Percentiles rank a stretch among this genome's conserved stretches.
Evolutionary conservation across 2,113 vertebrate genomes (phyloP).

Genomic region (Ceyx melanurus): DNA sequence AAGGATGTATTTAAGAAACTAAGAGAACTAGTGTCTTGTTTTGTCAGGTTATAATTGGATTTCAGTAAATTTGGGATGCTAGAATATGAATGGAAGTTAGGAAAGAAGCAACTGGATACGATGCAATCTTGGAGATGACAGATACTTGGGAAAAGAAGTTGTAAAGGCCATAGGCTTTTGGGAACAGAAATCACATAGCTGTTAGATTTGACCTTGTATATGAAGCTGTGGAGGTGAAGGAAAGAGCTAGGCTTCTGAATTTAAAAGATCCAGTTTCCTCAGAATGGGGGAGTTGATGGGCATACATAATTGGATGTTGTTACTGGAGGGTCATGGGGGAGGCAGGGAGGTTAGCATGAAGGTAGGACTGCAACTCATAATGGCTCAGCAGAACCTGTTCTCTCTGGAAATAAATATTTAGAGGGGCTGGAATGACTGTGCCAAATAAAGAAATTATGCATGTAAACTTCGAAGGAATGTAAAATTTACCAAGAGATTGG

Average conservation of each 20-base stretch:
- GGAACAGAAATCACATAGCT: background rate
- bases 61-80: background rate
- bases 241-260: slow-evolving; percentile 16
- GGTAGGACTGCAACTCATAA: background rate
- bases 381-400: background rate
- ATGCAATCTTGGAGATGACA: background rate
- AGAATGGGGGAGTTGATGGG: slow-evolving; percentile 19
- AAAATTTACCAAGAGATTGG: background rate
- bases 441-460: background rate
- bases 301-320: slow-evolving; percentile 52
- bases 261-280: slow-evolving; percentile 29
- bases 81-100: background rate
- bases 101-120: background rate
- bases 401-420: slow-evolving; percentile 41
- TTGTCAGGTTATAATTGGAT: background rate
- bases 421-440: background rate
- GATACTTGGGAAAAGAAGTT: background rate
- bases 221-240: slow-evolving; percentile 30
- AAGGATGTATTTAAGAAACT: background rate
- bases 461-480: background rate
- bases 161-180: background rate
- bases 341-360: background rate
- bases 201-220: slow-evolving; percentile 27
- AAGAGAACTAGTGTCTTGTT: background rate
- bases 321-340: background rate